A percentile compares a stretch with the other conserved stretches of the same genome.
These are phyloP conservation scores for Cryptops parisi DNA, from an alignment of 2,888 invertebrate genomes.

Conservation along the genomic window DNA sequence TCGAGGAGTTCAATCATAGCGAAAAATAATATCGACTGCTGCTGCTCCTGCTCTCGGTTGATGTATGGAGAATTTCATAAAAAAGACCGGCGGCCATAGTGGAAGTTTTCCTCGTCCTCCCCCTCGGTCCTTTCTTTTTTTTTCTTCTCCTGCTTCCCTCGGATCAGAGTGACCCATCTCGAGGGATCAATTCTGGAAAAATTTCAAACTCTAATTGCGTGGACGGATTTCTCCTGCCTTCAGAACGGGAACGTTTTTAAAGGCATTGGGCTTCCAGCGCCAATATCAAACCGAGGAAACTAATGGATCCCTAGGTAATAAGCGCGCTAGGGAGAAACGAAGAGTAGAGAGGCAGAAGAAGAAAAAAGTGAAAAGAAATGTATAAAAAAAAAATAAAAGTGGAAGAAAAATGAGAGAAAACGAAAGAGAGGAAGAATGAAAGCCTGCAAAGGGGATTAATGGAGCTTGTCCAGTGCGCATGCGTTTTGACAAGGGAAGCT, in stretches of 20 bases:
- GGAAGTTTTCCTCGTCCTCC: no score
- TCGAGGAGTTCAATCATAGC: slow-evolving; percentile 11
- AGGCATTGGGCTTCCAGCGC: neutral
- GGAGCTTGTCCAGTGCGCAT: neutral
- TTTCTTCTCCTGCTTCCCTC: no score
- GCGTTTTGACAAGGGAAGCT: neutral
- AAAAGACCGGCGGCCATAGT: slow-evolving; percentile 1
- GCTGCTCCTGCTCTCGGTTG: neutral
- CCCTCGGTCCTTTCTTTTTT: no score
- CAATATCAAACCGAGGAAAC: neutral
- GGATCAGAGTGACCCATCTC: slow-evolving; percentile 10
- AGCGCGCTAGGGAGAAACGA: neutral
- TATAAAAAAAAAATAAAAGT: neutral
- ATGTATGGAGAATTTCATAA: slow-evolving; percentile 14
- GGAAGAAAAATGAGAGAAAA: neutral
- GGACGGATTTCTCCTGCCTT: neutral
- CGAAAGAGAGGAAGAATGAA: neutral
- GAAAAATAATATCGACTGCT: slow-evolving; percentile 9
- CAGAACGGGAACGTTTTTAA: slow-evolving; percentile 2
- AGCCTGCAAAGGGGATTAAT: neutral
- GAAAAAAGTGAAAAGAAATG: neutral
- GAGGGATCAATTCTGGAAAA: slow-evolving; percentile 11
- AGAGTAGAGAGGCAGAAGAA: neutral
- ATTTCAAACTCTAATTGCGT: slow-evolving; percentile 13
- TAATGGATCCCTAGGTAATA: slow-evolving; percentile 3